Evolutionary conservation across 2,888 invertebrate species (phyloP), one percentile per base, ranked within the genome.

Genomic region (Linnaemya vulpina): DNA sequence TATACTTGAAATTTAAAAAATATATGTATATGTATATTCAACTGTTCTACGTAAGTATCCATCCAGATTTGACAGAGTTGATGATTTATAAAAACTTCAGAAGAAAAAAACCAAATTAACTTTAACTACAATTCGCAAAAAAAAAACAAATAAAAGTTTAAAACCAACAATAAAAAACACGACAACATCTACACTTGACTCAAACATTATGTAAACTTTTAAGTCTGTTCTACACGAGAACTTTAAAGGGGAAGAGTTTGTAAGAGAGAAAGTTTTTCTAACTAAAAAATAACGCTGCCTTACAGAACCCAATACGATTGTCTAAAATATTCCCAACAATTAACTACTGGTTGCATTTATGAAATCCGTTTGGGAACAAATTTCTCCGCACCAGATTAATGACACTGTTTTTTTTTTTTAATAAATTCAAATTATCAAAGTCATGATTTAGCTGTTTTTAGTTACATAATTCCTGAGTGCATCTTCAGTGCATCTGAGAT

Each of bases 21-120:
- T 70, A 38, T 70, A 63, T 46, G 58, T 62, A 84, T 67, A 84
- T 77, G 76, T 53, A 77, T 38, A 58, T 65, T 53, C 11, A 65
- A 87, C 82, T 85, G 87, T 88, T 87, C 87, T 86, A 91, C 89
- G 89, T 89, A 90, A 89, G 89, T 90, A 89, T 90, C 91, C 91
- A 91, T 91, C 90, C 91, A 90, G 35, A 67, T 74, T 73, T 65
- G 67, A 65, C 55, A 88, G 86, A 75, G 89, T 86, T 88, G 88
- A 88, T 88, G 88, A 90, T 90, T 89, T 88, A 88, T 88, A 88
- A 89, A 89, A 87, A 87, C 88, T 89, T 88, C 87, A 89, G 89
- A 88, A 89, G 87, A 87, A 86, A 43, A 88, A 86, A 67, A 15
- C 58, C 58, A 70, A 67, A 46, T 20, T 8, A 65, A 88, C 22